Base-by-base conservation (phyloP, 1,140 invertebrate genomes). In the Hyphantria cunea region DNA sequence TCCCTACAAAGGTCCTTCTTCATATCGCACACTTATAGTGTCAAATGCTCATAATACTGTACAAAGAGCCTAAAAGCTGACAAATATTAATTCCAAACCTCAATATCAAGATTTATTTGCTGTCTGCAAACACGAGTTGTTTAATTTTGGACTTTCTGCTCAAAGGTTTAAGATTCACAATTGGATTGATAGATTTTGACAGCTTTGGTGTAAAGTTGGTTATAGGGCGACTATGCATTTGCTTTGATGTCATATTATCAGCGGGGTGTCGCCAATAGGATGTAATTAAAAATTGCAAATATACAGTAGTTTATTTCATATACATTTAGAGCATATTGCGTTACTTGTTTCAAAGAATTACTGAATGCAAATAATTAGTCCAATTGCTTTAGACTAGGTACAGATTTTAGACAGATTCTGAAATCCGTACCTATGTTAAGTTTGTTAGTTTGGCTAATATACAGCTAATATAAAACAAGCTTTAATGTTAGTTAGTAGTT, bases 21-120 rank as follows among this genome's bases (percentile, higher is more conserved):
- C 52, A 71, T 71, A 74, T 66, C 63, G 60, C 76, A 76, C 79
- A 81, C 78, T 82, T 78, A 68, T 60, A 77, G 79, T 80, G 78
- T 84, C 77, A 75, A 79, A 82, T 80, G 55, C 70, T 75, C 67
- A 69, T 74, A 76, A 74, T 72, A 64, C 59, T 50, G 50, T 45
- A 54, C 65, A 70, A 82, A 79, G 74, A 65, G 71, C 59, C 74
- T 65, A 63, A 75, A 80, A 81, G 72, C 76, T 72, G 70, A 60
- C 66, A 69, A 73, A 79, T 84, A 82, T 81, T 84, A 82, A 84
- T 82, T 80, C 74, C 69, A 72, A 74, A 76, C 72, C 73, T 61
- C 73, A 64, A 47, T 39, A 58, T 53, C n/a, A 62, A 62, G 31
- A 55, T 63, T 33, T 48, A 47, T 61, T 54, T 59, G n/a, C 66